These are phyloP conservation scores for Varroa destructor DNA, from an alignment of 1,140 invertebrate species.

Conservation along the genomic window DNA sequence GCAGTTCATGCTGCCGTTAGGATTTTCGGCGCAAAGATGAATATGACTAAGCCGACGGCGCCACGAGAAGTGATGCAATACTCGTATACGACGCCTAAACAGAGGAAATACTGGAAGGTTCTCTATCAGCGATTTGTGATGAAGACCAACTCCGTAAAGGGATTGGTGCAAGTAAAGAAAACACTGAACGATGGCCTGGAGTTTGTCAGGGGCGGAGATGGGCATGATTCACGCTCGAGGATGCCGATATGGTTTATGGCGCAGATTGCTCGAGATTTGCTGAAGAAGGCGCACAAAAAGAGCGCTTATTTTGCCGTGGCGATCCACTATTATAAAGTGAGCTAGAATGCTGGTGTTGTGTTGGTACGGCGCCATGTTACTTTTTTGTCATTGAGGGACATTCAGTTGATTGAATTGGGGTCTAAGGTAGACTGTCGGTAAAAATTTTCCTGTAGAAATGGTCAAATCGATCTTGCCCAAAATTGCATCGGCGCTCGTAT, in stretches of 20 bases:
- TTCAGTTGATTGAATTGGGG: too few relatives aligned
- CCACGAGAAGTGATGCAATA: conserved; percentile 11
- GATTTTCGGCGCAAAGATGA: conserved; percentile 11
- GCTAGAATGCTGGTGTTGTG: too few relatives aligned
- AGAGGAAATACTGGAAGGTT: conserved; percentile 16
- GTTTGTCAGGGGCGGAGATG: conserved; percentile 2
- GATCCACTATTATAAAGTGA: conserved; percentile 1
- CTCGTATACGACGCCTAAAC: conserved; percentile 8
- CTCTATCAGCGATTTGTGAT: conserved; percentile 9
- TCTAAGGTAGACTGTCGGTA: too few relatives aligned
- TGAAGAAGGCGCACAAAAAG: conserved; percentile 12
- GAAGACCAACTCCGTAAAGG: not conserved
- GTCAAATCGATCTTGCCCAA: too few relatives aligned
- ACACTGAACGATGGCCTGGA: conserved; percentile 16
- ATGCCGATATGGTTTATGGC: conserved; percentile 3
- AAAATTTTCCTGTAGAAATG: too few relatives aligned
- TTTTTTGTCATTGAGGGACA: too few relatives aligned
- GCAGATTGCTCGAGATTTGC: conserved; percentile 8
- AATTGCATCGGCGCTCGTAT: too few relatives aligned
- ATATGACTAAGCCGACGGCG: conserved; percentile 10
- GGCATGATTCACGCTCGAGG: not conserved
- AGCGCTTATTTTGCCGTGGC: not conserved
- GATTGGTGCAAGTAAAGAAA: not conserved
- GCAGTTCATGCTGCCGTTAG: conserved; percentile 8
- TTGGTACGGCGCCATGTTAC: too few relatives aligned